Evolutionary conservation across 2,888 invertebrate species (phyloP).

Genomic region (Acanthosepion esculentum): DNA sequence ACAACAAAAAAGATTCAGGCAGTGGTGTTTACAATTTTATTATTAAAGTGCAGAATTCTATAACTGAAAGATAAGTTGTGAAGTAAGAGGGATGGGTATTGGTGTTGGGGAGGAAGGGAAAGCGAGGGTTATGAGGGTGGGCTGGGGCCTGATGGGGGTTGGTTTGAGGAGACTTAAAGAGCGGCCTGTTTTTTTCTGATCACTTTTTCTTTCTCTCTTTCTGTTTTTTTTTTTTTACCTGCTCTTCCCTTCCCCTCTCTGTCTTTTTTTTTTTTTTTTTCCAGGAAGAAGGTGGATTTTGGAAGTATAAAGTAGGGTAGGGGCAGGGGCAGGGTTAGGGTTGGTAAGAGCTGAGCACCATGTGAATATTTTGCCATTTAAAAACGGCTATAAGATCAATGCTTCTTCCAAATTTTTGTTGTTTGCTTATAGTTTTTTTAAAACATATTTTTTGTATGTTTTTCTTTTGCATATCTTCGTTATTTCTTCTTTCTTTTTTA

Average conservation of each 20-base stretch:
- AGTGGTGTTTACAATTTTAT: constrained; percentile 11
- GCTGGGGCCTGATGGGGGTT: not conserved
- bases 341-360: not conserved
- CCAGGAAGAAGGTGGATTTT: not conserved
- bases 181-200: too few species aligned
- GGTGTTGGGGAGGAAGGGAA: not conserved
- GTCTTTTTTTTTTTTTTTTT: not conserved
- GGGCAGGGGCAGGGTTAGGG: not conserved
- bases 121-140: not conserved
- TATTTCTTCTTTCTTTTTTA: not conserved
- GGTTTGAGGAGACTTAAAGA: not conserved
- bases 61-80: not conserved
- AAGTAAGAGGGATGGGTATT: not conserved
- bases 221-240: too few species aligned
- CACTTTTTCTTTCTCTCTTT: too few species aligned
- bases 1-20: not conserved
- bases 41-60: constrained; percentile 33
- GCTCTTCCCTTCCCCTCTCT: not conserved
- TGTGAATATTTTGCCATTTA: not conserved
- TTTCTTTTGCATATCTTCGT: not conserved
- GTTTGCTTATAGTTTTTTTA: not conserved
- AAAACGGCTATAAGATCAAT: not conserved
- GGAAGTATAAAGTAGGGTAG: not conserved
- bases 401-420: not conserved
- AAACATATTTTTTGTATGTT: not conserved